Conservation (phyloP, 1,140 invertebrate species). For the Bombyx mandarina region DNA sequence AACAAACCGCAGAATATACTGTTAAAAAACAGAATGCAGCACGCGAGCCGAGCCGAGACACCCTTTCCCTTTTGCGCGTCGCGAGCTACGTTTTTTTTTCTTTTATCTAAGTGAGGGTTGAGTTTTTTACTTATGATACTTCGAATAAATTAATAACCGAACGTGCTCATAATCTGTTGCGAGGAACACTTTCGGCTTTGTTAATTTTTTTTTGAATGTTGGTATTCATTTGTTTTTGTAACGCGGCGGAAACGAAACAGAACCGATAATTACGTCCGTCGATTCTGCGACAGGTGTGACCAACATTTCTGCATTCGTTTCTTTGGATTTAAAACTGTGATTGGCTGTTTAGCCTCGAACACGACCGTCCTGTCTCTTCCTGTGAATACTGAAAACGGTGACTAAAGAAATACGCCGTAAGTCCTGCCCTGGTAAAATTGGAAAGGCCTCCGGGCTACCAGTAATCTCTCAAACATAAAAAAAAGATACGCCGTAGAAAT, state of each 20-base stretch:
- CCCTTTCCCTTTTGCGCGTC: constrained; percentile 68
- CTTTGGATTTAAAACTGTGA: no score
- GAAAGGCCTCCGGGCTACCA: no score
- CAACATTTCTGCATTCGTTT: constrained; percentile 10
- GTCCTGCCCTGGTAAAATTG: no score
- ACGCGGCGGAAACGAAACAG: constrained; percentile 45
- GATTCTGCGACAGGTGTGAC: constrained; percentile 43
- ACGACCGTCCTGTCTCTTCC: no score
- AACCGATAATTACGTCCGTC: constrained; percentile 53
- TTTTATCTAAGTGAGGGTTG: constrained; percentile 56
- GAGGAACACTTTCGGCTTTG: constrained; percentile 67
- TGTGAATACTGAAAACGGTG: no score
- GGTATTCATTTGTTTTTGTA: constrained; percentile 61
- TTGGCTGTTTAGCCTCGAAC: no score
- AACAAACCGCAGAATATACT: constrained; percentile 60
- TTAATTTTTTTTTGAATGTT: constrained; percentile 39
- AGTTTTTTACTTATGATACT: constrained; percentile 58
- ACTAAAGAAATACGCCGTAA: no score
- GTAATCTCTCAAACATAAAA: no score
- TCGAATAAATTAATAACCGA: constrained; percentile 71
- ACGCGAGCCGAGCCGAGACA: constrained; percentile 57
- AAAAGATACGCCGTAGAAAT: no score
- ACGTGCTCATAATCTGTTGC: constrained; percentile 66
- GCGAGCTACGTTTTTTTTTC: constrained; percentile 64
- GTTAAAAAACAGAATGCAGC: constrained; percentile 66